Evolutionary conservation across 2,888 invertebrate species (phyloP).

Genomic region (Zaprionus obscuricornis): DNA sequence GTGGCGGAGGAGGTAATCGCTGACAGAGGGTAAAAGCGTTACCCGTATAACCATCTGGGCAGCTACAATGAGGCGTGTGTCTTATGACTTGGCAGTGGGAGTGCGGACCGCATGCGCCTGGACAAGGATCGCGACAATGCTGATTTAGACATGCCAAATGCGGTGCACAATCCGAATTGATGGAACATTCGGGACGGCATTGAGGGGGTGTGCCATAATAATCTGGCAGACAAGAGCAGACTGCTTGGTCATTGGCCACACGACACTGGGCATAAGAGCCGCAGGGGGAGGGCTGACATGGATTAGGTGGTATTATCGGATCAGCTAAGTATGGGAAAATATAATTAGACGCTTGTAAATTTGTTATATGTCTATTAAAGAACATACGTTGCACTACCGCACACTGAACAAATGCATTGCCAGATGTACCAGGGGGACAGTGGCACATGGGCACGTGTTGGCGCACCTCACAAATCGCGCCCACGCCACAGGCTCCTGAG

Average conservation of each 20-base stretch:
- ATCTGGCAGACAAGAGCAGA: conserved; percentile 88
- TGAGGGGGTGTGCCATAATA: conserved; percentile 90
- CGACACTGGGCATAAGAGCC: conserved; percentile 90
- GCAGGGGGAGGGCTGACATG: conserved; percentile 90
- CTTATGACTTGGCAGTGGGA: conserved; percentile 89
- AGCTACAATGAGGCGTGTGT: conserved; percentile 88
- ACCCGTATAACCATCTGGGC: conserved; percentile 87
- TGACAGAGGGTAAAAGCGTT: conserved; percentile 89
- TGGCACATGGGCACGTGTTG: conserved; percentile 90
- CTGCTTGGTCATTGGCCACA: conserved; percentile 87
- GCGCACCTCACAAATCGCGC: conserved; percentile 89
- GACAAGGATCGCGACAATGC: conserved; percentile 90
- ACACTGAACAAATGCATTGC: conserved; percentile 89
- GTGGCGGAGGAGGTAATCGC: conserved; percentile 72
- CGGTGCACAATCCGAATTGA: conserved; percentile 89
- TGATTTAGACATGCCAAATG: conserved; percentile 89
- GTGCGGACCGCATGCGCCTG: conserved; percentile 89
- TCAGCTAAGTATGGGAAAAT: conserved; percentile 45
- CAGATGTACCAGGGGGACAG: conserved; percentile 87
- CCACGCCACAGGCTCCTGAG: conserved; percentile 89
- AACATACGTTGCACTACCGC: conserved; percentile 85
- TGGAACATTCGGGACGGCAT: conserved; percentile 90
- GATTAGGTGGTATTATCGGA: conserved; percentile 77
- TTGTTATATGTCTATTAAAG: neutral
- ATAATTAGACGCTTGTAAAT: neutral